phyloP scores from a whole-genome alignment of 2,888 invertebrate genomes.

The Alviniconcha strummeri region DNA sequence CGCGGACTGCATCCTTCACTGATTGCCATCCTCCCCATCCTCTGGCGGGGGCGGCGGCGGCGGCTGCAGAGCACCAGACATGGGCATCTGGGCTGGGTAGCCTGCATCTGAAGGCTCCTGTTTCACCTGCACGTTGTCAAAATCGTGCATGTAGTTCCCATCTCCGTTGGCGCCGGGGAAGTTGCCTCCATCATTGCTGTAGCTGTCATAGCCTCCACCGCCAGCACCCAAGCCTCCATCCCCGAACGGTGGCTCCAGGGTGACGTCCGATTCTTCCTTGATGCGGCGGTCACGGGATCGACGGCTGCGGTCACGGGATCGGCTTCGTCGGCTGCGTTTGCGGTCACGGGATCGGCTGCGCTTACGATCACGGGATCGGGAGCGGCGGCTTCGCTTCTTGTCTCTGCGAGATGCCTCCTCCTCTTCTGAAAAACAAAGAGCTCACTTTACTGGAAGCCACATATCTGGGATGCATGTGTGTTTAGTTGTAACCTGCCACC shows the following conservation, averaged over 20 bases:
- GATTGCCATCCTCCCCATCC: neutral
- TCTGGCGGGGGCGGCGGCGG: neutral
- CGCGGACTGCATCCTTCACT: neutral
- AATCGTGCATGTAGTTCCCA: slow-evolving; percentile 7
- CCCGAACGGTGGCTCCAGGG: slow-evolving; percentile 24
- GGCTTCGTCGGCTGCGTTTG: slow-evolving; percentile 49
- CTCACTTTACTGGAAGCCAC: neutral
- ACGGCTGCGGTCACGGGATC: slow-evolving; percentile 51
- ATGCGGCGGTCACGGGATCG: slow-evolving; percentile 39
- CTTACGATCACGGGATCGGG: slow-evolving; percentile 54
- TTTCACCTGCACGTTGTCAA: slow-evolving; percentile 20
- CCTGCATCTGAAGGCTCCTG: slow-evolving; percentile 28
- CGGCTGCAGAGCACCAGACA: neutral
- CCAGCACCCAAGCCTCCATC: slow-evolving; percentile 25
- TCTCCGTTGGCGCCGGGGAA: slow-evolving; percentile 19
- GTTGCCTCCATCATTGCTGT: slow-evolving; percentile 21
- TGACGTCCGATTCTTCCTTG: slow-evolving; percentile 32
- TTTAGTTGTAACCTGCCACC: neutral
- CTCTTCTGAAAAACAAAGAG: slow-evolving; percentile 24
- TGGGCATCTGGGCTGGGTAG: slow-evolving; percentile 16
- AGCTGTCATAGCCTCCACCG: slow-evolving; percentile 12
- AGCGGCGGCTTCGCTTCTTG: slow-evolving; percentile 40
- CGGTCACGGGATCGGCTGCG: slow-evolving; percentile 55
- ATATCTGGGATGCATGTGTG: too few relatives aligned
- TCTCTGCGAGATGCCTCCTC: slow-evolving; percentile 32